These are phyloP conservation scores for Amiota minor DNA, from an alignment of 2,888 invertebrate genomes.

Conservation along the genomic window DNA sequence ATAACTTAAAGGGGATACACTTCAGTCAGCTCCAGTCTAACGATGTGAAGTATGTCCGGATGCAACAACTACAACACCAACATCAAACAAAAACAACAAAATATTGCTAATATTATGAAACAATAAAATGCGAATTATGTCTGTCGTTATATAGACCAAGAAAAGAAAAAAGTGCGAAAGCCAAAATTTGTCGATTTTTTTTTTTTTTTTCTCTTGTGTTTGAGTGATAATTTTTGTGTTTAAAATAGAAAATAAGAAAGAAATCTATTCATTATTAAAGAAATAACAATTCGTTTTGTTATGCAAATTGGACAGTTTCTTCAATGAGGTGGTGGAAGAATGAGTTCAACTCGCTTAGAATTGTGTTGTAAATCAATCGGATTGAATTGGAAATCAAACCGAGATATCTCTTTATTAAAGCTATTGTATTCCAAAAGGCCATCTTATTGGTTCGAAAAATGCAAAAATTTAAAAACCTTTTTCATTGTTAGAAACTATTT, in stretches of 20 bases:
- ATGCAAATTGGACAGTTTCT: neutral
- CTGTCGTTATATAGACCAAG: constrained; percentile 10
- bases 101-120: constrained; percentile 21
- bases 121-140: constrained; percentile 20
- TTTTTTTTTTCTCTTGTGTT: constrained; percentile 29
- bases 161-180: constrained; percentile 20
- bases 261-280: constrained; percentile 15
- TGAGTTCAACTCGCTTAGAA: too few species aligned
- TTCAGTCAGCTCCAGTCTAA: constrained; percentile 17
- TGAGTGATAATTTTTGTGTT: constrained; percentile 29
- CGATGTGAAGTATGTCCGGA: constrained; percentile 32
- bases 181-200: neutral
- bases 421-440: too few species aligned
- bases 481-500: constrained; percentile 27
- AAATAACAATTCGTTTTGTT: constrained; percentile 9
- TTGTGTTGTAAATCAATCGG: too few species aligned
- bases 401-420: too few species aligned
- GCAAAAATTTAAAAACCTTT: too few species aligned
- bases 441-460: too few species aligned
- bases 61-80: constrained; percentile 37
- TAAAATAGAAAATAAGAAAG: constrained; percentile 12
- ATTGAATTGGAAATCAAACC: too few species aligned
- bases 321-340: too few species aligned
- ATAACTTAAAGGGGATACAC: too few species aligned
- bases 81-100: constrained; percentile 28